Conservation (phyloP, 2,888 invertebrate genomes). For the Epirrita christyi region DNA sequence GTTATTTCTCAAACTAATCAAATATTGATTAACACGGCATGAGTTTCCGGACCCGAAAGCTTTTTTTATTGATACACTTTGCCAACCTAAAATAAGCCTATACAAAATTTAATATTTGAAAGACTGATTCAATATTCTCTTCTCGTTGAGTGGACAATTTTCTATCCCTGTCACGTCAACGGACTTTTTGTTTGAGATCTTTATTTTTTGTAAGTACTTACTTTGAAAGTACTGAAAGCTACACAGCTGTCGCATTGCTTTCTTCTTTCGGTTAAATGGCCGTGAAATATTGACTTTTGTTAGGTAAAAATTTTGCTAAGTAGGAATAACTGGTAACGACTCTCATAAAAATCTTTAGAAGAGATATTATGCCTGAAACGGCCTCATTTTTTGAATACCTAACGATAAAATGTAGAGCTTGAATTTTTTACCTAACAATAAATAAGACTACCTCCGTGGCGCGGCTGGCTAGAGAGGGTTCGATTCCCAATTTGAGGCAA, state of each 20-base stretch:
- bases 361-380: conserved; percentile 23
- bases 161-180: conserved; percentile 36
- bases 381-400: conserved; percentile 23
- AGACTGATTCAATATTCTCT: conserved; percentile 34
- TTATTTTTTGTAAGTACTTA: conserved; percentile 31
- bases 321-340: conserved; percentile 29
- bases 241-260: conserved; percentile 32
- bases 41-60: no score
- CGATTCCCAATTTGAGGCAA: no score
- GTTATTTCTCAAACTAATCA: no score
- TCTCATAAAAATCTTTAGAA: conserved; percentile 26
- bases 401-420: conserved; percentile 20
- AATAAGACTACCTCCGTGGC: not conserved
- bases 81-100: no score
- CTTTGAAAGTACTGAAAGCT: not conserved
- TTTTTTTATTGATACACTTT: no score
- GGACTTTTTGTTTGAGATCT: conserved; percentile 35
- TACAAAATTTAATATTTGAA: conserved; percentile 23
- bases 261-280: conserved; percentile 25
- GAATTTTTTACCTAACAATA: conserved; percentile 2
- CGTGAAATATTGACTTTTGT: conserved; percentile 29
- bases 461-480: no score
- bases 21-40: no score
- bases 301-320: conserved; percentile 29
- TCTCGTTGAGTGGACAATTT: conserved; percentile 34